Base-by-base conservation (phyloP, 2,888 invertebrate species). In the Hemaris fuciformis region DNA sequence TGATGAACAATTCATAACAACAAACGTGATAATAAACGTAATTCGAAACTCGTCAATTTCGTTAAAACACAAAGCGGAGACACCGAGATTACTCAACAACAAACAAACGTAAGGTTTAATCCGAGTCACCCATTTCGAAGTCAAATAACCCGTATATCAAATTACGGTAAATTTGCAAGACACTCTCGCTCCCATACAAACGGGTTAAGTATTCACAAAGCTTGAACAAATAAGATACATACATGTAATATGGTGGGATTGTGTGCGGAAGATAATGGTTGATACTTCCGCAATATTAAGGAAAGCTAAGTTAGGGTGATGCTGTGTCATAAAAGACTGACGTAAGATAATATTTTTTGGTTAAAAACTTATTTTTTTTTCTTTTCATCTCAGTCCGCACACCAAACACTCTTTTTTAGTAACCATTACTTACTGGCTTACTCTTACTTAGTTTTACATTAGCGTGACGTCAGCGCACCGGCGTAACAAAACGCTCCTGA, bases 21-120 rank as follows among this genome's bases (percentile, higher is more conserved):
- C 48, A 8, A 48, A 27, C 22, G 13, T 27, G 13, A 6, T 25
- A 2, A 18, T 8, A 31, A 31, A 53, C 25, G 3, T 10, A 18
- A 53, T 4, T 31, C 31, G 18, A 53, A 53, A 18, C 31, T 31
- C 31, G 18, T 53, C 53, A 46, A 46, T 46, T 53, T 18, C 31
- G 10, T 31, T 53, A 53, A 27, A 53, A 53, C 3, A 23, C 53
- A 10, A 53, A 31, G 53, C 31, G 18, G 27, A 53, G 31, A 53
- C 58, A 23, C n/a, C 23, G n/a, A 42, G n/a, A 57, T 48, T 53
- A 58, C 23, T 15, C 38, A 20, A 18, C 15, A 23, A 22, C 46
- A 57, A 62, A 62, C 62, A 58, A 13, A 18, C 15, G 48, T 45
- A 48, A 53, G 18, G 43, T 27, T 42, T 41, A 62, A 62, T 53